Percentiles rank a stretch among this genome's conserved stretches.
Conservation (phyloP, 2,113 vertebrate species). For the Catharus bicknelli region DNA sequence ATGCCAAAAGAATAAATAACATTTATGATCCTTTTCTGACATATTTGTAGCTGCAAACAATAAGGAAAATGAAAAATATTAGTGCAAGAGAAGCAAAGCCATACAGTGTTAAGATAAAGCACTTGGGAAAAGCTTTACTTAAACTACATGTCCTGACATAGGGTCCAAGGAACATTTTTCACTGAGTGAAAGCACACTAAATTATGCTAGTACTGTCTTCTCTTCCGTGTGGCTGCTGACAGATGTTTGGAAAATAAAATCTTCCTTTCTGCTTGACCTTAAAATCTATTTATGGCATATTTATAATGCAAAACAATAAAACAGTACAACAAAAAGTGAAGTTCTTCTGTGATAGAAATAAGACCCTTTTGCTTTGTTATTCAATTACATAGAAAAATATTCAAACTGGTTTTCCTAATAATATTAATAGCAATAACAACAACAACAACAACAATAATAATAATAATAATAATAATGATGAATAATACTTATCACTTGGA, state of each 20-base stretch:
- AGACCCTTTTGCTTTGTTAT: not conserved
- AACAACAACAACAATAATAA: not conserved
- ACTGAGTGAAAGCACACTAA: conserved; percentile 28
- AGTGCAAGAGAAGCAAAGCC: conserved; percentile 56
- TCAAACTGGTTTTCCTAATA: conserved; percentile 9
- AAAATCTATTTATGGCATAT: conserved; percentile 53
- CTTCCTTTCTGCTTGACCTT: conserved; percentile 68
- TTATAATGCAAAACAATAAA: conserved; percentile 46
- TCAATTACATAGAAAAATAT: not conserved
- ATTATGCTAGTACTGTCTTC: conserved; percentile 56
- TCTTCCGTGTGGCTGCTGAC: conserved; percentile 60
- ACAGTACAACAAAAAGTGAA: not conserved
- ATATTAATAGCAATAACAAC: not conserved
- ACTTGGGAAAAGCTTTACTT: conserved; percentile 60
- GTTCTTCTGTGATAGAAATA: not conserved
- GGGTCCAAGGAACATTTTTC: conserved; percentile 64
- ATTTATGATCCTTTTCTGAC: conserved; percentile 22
- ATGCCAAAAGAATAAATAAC: conserved; percentile 16
- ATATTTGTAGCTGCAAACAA: conserved; percentile 11
- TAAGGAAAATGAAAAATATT: conserved; percentile 46
- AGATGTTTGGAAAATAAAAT: conserved; percentile 67
- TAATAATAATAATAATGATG: not conserved
- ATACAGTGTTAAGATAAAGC: conserved; percentile 27
- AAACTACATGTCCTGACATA: conserved; percentile 58
- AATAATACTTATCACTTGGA: conserved; percentile 13